Conservation (phyloP, 2,113 vertebrate genomes). For the Passer domesticus region DNA sequence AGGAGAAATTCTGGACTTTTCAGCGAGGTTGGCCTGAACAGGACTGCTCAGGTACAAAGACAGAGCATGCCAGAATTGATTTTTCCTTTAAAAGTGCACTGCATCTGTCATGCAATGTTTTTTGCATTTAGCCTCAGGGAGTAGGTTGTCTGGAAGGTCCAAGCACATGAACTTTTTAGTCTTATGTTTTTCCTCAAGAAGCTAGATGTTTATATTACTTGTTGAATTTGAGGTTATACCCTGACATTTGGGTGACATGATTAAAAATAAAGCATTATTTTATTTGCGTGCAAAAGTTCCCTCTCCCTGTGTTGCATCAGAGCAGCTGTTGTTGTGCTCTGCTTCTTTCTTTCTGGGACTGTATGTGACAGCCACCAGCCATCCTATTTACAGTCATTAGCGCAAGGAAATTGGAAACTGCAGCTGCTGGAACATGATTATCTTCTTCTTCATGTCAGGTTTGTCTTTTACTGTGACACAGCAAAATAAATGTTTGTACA, state of each 20-base stretch:
- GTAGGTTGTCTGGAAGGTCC: not conserved
- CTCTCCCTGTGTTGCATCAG: not conserved
- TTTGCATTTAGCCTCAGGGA: not conserved
- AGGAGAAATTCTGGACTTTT: not conserved
- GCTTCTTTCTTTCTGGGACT: not conserved
- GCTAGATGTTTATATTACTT: not conserved
- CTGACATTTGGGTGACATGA: not conserved
- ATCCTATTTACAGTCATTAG: not conserved
- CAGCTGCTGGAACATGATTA: not conserved
- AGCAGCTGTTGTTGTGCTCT: not conserved
- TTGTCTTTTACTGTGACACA: not conserved
- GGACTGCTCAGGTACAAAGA: not conserved
- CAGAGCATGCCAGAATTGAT: not conserved
- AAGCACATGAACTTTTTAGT: not conserved
- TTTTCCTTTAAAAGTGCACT: not conserved
- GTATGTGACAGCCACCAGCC: not conserved
- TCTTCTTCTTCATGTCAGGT: not conserved
- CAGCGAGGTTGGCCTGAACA: not conserved
- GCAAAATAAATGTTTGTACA: conserved; percentile 10
- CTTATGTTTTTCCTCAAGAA: not conserved
- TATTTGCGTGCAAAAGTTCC: not conserved
- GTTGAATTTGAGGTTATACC: not conserved
- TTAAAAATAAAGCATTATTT: not conserved
- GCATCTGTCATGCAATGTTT: not conserved
- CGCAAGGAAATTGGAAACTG: not conserved